Percentiles rank a stretch among this genome's conserved stretches.
Conservation (phyloP, 1,140 invertebrate genomes). For the Hycleus cichorii region DNA sequence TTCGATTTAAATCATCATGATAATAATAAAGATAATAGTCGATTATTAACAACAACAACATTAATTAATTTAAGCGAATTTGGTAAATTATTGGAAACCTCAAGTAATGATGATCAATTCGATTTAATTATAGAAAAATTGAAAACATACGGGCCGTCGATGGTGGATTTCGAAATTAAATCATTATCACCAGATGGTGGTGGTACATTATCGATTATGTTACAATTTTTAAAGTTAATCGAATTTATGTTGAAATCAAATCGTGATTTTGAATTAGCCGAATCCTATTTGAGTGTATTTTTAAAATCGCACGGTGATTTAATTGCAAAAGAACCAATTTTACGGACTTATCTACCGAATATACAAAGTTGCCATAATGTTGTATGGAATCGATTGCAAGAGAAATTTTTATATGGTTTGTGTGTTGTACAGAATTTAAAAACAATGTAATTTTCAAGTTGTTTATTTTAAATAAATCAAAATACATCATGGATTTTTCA, state of each 20-base stretch:
- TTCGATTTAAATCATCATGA: conserved; percentile 63
- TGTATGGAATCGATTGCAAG: conserved; percentile 62
- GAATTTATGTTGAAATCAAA: conserved; percentile 64
- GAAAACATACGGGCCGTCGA: conserved; percentile 75
- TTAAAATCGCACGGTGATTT: conserved; percentile 73
- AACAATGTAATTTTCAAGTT: conserved; percentile 49
- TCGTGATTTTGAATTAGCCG: conserved; percentile 83
- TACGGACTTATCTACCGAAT: conserved; percentile 51
- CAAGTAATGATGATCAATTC: conserved; percentile 45
- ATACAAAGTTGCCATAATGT: conserved; percentile 52
- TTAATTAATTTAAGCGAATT: conserved; percentile 60
- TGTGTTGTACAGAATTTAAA: conserved; percentile 69
- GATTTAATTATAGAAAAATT: conserved; percentile 59
- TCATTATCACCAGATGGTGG: conserved; percentile 65
- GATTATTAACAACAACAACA: conserved; percentile 47
- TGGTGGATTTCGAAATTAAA: conserved; percentile 85
- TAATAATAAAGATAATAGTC: conserved; percentile 41
- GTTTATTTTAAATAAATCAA: conserved; percentile 32
- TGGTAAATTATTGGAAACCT: conserved; percentile 51
- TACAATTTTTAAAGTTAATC: conserved; percentile 75
- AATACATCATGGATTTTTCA: no score
- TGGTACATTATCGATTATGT: conserved; percentile 60
- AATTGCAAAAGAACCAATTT: conserved; percentile 50
- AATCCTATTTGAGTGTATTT: conserved; percentile 88
- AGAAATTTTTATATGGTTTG: conserved; percentile 66